Evolutionary conservation across 2,113 vertebrate genomes (phyloP).

Genomic region (Stegostoma tigrinum): DNA sequence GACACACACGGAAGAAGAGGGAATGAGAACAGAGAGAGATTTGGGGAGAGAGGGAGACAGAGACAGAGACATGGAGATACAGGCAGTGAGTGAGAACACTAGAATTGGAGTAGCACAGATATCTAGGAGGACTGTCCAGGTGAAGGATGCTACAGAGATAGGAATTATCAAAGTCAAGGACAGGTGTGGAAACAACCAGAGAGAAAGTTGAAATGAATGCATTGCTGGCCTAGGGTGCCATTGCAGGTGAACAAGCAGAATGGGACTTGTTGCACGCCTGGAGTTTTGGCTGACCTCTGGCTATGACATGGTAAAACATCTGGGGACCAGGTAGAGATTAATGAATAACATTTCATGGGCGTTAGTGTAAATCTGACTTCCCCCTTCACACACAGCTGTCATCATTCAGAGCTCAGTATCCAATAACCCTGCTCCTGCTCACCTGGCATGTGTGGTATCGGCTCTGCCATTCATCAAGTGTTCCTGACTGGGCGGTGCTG

Average conservation of each 20-base stretch:
- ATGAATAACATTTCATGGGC: neutral
- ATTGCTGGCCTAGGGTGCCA: neutral
- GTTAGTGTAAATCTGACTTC: neutral
- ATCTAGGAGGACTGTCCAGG: no score
- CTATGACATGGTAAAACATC: neutral
- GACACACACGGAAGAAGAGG: no score
- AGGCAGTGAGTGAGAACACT: no score
- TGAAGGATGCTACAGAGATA: neutral
- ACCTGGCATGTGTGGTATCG: conserved; percentile 67
- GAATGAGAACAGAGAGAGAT: neutral
- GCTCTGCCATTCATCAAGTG: conserved; percentile 50
- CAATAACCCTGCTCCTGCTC: conserved; percentile 40
- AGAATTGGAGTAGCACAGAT: no score
- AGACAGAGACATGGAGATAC: neutral
- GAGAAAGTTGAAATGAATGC: neutral
- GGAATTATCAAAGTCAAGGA: neutral
- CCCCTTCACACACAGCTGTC: neutral
- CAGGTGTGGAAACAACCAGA: neutral
- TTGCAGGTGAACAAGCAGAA: neutral
- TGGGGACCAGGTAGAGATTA: no score
- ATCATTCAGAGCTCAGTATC: no score
- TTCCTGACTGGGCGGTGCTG: conserved; percentile 46
- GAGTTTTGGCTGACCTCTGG: neutral
- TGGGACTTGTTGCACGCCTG: neutral
- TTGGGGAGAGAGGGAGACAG: neutral